These are phyloP conservation scores for Strigamia transsilvanica DNA, from an alignment of 2,888 invertebrate genomes.

Conservation along the genomic window DNA sequence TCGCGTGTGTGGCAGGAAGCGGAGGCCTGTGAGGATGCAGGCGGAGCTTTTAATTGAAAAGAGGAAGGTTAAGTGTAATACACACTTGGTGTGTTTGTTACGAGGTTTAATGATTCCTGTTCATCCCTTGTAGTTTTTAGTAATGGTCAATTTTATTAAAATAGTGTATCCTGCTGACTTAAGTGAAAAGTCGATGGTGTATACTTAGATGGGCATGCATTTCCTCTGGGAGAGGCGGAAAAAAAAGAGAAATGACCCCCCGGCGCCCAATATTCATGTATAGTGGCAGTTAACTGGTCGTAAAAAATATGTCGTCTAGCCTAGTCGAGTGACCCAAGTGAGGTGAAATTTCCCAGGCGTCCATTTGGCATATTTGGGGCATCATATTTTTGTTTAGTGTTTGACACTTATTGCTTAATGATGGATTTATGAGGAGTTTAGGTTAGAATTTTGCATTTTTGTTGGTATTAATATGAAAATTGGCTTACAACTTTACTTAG, in stretches of 20 bases:
- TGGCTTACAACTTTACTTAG: too few relatives aligned
- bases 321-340: conserved; percentile 10
- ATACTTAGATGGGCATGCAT: not conserved
- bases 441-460: not conserved
- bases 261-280: conserved; percentile 43
- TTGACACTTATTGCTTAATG: conserved; percentile 3
- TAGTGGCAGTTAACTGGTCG: conserved; percentile 22
- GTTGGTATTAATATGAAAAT: too few relatives aligned
- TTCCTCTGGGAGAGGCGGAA: not conserved
- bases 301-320: conserved; percentile 37
- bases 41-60: conserved; percentile 45
- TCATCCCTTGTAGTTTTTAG: conserved; percentile 21
- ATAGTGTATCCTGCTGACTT: not conserved
- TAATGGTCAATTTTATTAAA: conserved; percentile 26
- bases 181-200: conserved; percentile 6
- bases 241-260: conserved; percentile 23
- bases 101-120: conserved; percentile 16
- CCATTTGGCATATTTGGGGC: conserved; percentile 19
- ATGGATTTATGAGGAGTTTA: not conserved
- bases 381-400: conserved; percentile 8
- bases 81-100: conserved; percentile 6
- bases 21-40: not conserved
- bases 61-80: conserved; percentile 32
- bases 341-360: conserved; percentile 21
- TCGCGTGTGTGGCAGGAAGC: not conserved